These are phyloP conservation scores for Aulostomus chinensis DNA, from an alignment of 2,797 vertebrate genomes.

Conservation along the genomic window DNA sequence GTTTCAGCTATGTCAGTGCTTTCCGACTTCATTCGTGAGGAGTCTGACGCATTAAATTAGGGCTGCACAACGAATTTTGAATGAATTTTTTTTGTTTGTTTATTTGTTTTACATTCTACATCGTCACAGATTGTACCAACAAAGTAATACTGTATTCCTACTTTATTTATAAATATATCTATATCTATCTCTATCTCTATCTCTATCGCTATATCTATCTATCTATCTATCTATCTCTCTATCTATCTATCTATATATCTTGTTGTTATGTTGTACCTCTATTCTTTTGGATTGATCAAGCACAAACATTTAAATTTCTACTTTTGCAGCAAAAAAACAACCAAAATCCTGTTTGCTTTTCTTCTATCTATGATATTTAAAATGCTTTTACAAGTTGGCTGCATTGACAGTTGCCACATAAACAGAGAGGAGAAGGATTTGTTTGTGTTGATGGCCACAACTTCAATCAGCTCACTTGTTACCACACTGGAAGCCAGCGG, in stretches of 20 bases:
- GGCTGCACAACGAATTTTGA: too few relatives aligned
- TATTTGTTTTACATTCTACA: too few relatives aligned
- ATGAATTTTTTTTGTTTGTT: not conserved
- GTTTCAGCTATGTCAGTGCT: conserved; percentile 11
- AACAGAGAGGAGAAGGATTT: conserved; percentile 17
- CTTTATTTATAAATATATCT: too few relatives aligned
- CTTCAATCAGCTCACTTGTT: conserved; percentile 42
- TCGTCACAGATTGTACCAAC: too few relatives aligned
- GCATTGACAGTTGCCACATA: conserved; percentile 2
- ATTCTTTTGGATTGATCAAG: too few relatives aligned
- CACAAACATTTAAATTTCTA: not conserved
- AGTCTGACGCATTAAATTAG: not conserved
- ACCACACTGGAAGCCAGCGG: conserved; percentile 32
- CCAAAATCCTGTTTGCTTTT: conserved; percentile 6
- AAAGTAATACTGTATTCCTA: too few relatives aligned
- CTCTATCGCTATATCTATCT: too few relatives aligned
- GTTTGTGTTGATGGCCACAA: conserved; percentile 27
- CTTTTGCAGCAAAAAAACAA: not conserved
- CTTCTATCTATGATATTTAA: conserved; percentile 17
- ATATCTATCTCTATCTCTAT: too few relatives aligned
- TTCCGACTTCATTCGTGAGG: conserved; percentile 8
- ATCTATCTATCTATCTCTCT: too few relatives aligned
- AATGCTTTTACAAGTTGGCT: not conserved
- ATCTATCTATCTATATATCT: too few relatives aligned
- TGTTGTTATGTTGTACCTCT: too few relatives aligned